Evolutionary conservation across 2,113 vertebrate genomes (phyloP).

Genomic region (Loxodonta africana): DNA sequence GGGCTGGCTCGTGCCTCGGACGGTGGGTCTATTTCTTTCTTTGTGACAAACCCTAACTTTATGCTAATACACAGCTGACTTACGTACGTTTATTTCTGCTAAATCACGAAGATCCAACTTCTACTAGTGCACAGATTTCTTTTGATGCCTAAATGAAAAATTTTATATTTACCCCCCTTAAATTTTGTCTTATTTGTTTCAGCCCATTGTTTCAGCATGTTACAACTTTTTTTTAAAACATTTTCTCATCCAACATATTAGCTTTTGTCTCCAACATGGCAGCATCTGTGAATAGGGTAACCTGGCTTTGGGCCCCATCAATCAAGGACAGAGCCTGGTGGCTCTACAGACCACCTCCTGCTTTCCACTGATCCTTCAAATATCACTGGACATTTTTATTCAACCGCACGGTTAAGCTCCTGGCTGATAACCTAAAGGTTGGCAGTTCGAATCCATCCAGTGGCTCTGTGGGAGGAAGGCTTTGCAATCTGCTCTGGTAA

Average conservation of each 20-base stretch:
- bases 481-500: too few species aligned
- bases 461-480: too few species aligned
- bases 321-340: background rate
- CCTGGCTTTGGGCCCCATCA: background rate
- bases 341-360: background rate
- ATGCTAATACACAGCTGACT: background rate
- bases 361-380: background rate
- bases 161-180: background rate
- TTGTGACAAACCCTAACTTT: background rate
- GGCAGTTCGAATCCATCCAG: too few species aligned
- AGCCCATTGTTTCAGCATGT: background rate
- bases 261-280: background rate
- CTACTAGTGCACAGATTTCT: background rate
- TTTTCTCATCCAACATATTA: background rate
- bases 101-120: background rate
- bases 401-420: background rate
- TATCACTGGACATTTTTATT: background rate
- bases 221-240: background rate
- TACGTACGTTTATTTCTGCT: background rate
- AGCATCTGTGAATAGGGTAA: background rate
- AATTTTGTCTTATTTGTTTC: background rate
- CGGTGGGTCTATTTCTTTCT: background rate
- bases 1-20: background rate
- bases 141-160: background rate
- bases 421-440: too few species aligned